phyloP scores from a whole-genome alignment of 1,140 invertebrate genomes.

The Conus betulinus region DNA sequence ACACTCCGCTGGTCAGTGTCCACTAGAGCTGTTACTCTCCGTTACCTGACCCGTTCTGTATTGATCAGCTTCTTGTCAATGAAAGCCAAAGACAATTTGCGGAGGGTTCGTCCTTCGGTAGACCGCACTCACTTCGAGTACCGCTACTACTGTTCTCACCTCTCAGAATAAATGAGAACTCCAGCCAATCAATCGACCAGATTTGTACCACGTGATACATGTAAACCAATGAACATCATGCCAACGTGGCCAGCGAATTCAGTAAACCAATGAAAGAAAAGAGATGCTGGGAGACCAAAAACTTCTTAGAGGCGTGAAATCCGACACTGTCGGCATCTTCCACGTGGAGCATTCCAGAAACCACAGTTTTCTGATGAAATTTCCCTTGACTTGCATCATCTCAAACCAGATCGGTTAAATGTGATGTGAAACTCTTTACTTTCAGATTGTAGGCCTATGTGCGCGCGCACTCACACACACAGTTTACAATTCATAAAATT shows the following conservation, averaged over 20 bases:
- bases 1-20: neutral
- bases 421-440: neutral
- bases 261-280: constrained; percentile 29
- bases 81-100: neutral
- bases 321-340: constrained; percentile 23
- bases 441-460: too few relatives aligned
- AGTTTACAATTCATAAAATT: neutral
- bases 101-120: constrained; percentile 8
- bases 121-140: neutral
- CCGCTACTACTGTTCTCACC: constrained; percentile 37
- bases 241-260: constrained; percentile 58
- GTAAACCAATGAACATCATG: constrained; percentile 56
- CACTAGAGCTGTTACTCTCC: neutral
- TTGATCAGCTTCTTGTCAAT: constrained; percentile 1
- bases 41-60: neutral
- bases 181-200: constrained; percentile 48
- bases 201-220: constrained; percentile 46
- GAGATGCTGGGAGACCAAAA: neutral
- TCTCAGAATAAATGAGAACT: constrained; percentile 40
- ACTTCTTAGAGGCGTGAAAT: constrained; percentile 42
- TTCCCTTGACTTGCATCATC: neutral
- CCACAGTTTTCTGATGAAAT: neutral
- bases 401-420: neutral
- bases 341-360: constrained; percentile 45
- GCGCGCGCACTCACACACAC: neutral